Base-by-base conservation (phyloP, 1,140 invertebrate genomes). In the Apis dorsata region DNA sequence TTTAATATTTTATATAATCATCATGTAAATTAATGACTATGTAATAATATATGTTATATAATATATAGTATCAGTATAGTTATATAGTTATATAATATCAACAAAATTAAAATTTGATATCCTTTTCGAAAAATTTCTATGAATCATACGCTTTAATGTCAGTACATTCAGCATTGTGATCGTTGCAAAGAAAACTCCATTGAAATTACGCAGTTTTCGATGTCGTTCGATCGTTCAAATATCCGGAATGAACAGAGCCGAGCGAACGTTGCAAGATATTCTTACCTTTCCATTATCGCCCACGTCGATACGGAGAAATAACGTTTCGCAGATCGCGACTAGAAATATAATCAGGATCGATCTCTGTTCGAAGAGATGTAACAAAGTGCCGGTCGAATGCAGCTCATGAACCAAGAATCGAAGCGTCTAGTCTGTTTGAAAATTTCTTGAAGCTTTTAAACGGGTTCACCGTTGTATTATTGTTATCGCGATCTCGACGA, bases 291-390 rank as follows among this genome's bases (percentile, higher is more conserved):
- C 75, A 79, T 83, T 83, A 71, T 77, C 81, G 75, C 74, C 81
- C 81, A 83, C 75, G 75, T 51, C 21, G 77, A 79, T 79, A 34
- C 34, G 17, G 63, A 55, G 76, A 70, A 83, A 78, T 74, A 86
- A 84, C 76, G 71, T 86, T 87, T 81, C 80, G 73, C 66, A 70
- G 62, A 80, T 87, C 71, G 72, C 51, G 73, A 86, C 62, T 84
- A 86, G 86, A 87, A 87, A 86, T 77, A 86, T 77, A 87, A 87
- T 86, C 72, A n/a, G 51, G 62, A 55, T 60, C 73, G 76, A 86
- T 86, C 51, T 51, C 60, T 19, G 51, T 44, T 66, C 49, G 53
- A 44, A 44, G 75, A 76, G 72, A 51, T 59, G 55, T 55, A 51
- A 70, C 65, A 60, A 76, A 76, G 79, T 81, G 62, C 12, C 59